Conservation (phyloP, 2,888 invertebrate genomes). For the Tetanocera ferruginea region DNA sequence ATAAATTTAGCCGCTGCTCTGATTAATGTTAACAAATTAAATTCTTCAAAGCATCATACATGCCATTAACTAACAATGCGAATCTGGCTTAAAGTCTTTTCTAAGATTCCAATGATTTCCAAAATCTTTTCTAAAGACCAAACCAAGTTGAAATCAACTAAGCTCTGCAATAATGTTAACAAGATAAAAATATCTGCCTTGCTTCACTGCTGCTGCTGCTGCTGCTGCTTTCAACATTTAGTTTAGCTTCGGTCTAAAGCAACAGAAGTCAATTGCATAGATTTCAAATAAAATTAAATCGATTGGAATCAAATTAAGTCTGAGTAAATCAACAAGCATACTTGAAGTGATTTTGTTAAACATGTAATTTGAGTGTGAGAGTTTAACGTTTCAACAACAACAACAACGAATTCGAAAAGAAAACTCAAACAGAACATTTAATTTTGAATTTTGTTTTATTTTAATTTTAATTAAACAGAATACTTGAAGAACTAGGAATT, state of each 20-base stretch:
- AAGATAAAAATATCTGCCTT: not conserved
- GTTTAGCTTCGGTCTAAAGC: not conserved
- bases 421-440: not conserved
- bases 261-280: constrained; percentile 13
- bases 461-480: no score
- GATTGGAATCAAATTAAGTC: constrained; percentile 27
- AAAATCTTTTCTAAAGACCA: not conserved
- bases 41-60: no score
- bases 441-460: no score
- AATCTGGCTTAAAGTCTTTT: no score
- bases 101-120: no score
- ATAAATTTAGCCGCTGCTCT: no score
- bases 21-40: no score
- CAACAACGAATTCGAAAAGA: not conserved
- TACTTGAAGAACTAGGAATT: no score
- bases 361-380: no score
- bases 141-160: not conserved
- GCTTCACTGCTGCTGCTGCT: not conserved
- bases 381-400: no score
- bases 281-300: constrained; percentile 30
- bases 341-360: constrained; percentile 22
- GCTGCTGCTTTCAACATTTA: not conserved
- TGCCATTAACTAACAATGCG: no score
- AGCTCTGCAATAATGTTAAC: no score
- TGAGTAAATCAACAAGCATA: constrained; percentile 27